Evolutionary conservation across 2,797 vertebrate genomes (phyloP).

Genomic region (Pterois miles): DNA sequence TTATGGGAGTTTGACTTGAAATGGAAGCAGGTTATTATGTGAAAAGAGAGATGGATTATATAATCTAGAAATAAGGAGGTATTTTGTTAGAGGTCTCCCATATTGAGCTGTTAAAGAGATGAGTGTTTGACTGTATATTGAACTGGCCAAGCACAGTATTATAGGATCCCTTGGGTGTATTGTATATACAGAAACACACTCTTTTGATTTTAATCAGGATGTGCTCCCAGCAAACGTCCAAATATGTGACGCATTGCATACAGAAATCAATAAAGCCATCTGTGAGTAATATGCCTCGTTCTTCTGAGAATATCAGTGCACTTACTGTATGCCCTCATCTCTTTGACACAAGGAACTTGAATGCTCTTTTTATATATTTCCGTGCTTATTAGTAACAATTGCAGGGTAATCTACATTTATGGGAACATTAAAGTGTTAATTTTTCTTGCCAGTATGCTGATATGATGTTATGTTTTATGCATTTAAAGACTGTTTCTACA

Average conservation of each 20-base stretch:
- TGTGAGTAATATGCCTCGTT: constrained; percentile 12
- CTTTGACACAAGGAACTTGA: background rate
- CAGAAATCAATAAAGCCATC: constrained; percentile 10
- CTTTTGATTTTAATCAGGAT: background rate
- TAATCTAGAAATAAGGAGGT: background rate
- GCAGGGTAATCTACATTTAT: background rate
- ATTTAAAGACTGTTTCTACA: background rate
- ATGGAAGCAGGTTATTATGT: background rate
- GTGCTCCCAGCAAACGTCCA: background rate
- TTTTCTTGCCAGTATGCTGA: background rate
- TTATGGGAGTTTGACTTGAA: background rate
- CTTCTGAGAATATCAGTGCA: background rate
- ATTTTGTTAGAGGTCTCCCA: background rate
- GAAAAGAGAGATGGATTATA: background rate
- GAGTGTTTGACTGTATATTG: background rate
- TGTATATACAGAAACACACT: background rate
- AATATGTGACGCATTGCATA: constrained; percentile 26
- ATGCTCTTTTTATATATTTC: background rate
- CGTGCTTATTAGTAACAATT: background rate
- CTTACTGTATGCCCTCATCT: background rate
- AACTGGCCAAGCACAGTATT: background rate
- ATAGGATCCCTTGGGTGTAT: background rate
- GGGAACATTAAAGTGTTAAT: background rate
- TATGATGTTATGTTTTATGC: background rate
- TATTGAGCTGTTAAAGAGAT: background rate